phyloP scores from a whole-genome alignment of 2,113 vertebrate species.

The Gymnocephalus cernua region DNA sequence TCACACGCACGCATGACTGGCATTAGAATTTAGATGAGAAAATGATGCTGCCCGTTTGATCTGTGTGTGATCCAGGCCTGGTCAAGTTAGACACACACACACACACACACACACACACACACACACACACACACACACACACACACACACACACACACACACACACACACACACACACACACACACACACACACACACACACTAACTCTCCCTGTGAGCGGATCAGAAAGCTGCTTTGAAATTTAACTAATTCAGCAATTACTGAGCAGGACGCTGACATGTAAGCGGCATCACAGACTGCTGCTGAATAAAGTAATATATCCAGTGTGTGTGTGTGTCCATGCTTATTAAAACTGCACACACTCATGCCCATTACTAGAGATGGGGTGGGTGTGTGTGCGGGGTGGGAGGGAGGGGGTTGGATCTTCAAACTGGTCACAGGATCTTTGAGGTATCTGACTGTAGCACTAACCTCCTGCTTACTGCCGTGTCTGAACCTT shows the following conservation, averaged over 20 bases:
- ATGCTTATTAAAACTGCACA: slow-evolving; percentile 30
- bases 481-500: slow-evolving; percentile 40
- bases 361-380: slow-evolving; percentile 11
- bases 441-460: slow-evolving; percentile 56
- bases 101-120: slow-evolving; percentile 10
- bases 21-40: slow-evolving; percentile 59
- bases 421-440: slow-evolving; percentile 49
- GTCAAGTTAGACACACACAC: slow-evolving; percentile 35
- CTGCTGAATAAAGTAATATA: slow-evolving; percentile 50
- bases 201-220: slow-evolving; percentile 25
- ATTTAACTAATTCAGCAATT: slow-evolving; percentile 78
- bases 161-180: slow-evolving; percentile 3
- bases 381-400: slow-evolving; percentile 26
- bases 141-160: slow-evolving; percentile 20
- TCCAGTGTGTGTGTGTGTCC: slow-evolving; percentile 8
- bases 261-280: slow-evolving; percentile 63
- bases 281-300: slow-evolving; percentile 56
- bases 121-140: slow-evolving; percentile 20
- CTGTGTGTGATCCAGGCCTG: slow-evolving; percentile 46
- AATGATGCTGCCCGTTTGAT: slow-evolving; percentile 62
- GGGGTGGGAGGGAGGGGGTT: not conserved
- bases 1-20: not conserved
- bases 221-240: slow-evolving; percentile 75
- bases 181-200: slow-evolving; percentile 11
- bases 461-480: slow-evolving; percentile 19